Percentiles rank a stretch among this genome's conserved stretches.
These are phyloP conservation scores for Tetragonisca angustula DNA, from an alignment of 2,888 invertebrate species.

Conservation along the genomic window DNA sequence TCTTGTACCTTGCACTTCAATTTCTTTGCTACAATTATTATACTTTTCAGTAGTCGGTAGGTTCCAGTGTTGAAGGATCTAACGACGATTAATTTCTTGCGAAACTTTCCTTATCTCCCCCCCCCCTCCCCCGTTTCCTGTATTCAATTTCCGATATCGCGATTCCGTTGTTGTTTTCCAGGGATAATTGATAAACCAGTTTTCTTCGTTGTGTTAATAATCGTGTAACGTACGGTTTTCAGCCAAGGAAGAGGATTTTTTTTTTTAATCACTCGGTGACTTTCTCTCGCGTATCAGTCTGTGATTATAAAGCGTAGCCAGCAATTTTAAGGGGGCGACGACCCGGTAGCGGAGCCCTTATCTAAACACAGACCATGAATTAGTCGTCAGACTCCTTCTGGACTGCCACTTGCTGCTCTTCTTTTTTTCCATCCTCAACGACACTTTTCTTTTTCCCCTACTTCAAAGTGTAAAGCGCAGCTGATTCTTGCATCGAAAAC, in stretches of 20 bases:
- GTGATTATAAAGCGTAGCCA: not conserved
- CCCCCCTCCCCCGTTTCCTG: not conserved
- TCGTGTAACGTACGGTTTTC: not conserved
- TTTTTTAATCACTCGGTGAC: not conserved
- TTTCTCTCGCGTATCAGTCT: not conserved
- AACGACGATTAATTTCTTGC: not conserved
- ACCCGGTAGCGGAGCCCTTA: not conserved
- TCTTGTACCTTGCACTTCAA: too few species aligned
- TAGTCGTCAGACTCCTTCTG: not conserved
- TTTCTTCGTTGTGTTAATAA: not conserved
- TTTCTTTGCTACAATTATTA: too few species aligned
- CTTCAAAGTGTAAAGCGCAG: too few species aligned
- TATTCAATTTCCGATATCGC: not conserved
- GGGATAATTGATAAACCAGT: not conserved
- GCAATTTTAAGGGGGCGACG: not conserved
- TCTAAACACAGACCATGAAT: not conserved
- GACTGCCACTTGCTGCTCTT: not conserved
- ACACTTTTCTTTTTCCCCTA: not conserved
- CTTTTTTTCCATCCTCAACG: not conserved
- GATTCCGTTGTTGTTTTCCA: not conserved
- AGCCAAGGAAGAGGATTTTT: not conserved
- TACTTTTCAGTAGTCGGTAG: too few species aligned
- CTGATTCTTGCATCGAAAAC: too few species aligned
- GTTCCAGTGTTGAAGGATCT: not conserved
- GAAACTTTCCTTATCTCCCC: too few species aligned